Evolutionary conservation across 2,888 invertebrate species (phyloP).

Genomic region (Cephus runcator): DNA sequence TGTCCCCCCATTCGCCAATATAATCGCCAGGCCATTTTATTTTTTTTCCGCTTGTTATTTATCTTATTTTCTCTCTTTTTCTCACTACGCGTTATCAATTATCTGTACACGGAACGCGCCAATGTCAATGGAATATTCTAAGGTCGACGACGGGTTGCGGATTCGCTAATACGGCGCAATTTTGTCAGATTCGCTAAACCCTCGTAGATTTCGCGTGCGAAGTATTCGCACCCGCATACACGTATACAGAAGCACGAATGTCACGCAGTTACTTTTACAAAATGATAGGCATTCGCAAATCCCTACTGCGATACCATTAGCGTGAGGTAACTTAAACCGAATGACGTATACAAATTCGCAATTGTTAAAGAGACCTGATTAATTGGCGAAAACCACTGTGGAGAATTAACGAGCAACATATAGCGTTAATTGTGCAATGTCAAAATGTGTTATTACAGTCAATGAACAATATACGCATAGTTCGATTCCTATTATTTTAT

Average conservation of each 20-base stretch:
- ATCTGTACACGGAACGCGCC: neutral
- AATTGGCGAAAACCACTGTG: neutral
- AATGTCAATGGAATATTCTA: neutral
- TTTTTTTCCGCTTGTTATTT: neutral
- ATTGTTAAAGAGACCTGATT: too few relatives aligned
- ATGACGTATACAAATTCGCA: neutral
- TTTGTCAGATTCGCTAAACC: neutral
- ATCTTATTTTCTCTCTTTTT: neutral
- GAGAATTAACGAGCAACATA: neutral
- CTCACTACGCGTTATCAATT: neutral
- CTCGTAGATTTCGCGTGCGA: neutral
- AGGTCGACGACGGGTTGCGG: neutral
- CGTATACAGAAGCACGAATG: neutral
- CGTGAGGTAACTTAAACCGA: neutral
- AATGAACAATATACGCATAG: neutral
- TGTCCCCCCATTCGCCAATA: neutral
- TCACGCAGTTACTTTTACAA: neutral
- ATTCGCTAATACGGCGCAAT: neutral
- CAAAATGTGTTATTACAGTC: neutral
- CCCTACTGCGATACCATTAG: neutral
- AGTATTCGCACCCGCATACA: neutral
- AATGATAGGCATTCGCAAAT: neutral
- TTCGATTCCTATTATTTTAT: neutral
- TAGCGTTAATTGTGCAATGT: neutral
- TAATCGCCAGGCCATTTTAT: neutral